A percentile compares a stretch with the other conserved stretches of the same genome.
Conservation (phyloP, 2,113 vertebrate genomes). For the Pyrgilauda ruficollis region DNA sequence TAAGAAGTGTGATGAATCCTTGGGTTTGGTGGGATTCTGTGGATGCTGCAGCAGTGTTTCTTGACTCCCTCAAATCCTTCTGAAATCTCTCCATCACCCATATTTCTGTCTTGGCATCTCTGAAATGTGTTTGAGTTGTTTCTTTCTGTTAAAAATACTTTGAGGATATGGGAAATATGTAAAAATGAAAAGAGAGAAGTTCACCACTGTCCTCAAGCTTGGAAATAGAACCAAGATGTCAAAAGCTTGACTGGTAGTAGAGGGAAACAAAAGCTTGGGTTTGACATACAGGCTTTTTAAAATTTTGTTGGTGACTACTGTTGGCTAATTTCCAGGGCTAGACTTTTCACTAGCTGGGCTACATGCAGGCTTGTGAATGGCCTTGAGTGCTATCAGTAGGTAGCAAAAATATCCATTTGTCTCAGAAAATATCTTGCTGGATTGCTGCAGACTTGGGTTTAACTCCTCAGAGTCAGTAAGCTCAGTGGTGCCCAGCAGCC, state of each 20-base stretch:
- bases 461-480: neutral
- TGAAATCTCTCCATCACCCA: neutral
- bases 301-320: neutral
- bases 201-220: neutral
- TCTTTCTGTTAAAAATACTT: neutral
- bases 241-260: neutral
- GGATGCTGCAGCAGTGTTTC: neutral
- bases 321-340: neutral
- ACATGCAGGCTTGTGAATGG: neutral
- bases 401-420: neutral
- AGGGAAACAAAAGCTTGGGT: neutral
- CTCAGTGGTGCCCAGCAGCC: neutral
- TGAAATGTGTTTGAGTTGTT: neutral
- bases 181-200: neutral
- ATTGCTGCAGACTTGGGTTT: neutral
- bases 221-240: neutral
- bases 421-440: neutral
- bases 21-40: neutral
- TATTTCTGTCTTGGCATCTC: neutral
- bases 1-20: neutral
- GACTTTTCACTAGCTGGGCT: neutral
- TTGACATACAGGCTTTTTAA: neutral
- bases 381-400: neutral
- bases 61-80: neutral
- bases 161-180: neutral